phyloP scores from a whole-genome alignment of 2,113 vertebrate species.

The Gobius niger region DNA sequence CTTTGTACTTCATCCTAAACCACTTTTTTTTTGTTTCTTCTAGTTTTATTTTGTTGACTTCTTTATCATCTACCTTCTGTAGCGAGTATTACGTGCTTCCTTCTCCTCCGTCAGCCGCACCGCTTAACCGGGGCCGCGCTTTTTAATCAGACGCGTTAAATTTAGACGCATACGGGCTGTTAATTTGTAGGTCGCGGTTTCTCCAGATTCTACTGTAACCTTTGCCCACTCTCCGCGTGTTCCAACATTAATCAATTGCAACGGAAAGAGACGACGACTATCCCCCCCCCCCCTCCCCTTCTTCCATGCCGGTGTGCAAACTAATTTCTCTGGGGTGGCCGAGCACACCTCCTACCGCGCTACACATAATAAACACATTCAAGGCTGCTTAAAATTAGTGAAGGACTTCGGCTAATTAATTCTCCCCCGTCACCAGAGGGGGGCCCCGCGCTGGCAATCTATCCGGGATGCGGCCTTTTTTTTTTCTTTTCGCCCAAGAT shows the following conservation, averaged over 20 bases:
- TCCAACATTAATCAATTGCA: constrained; percentile 71
- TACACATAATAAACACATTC: constrained; percentile 56
- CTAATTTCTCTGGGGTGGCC: constrained; percentile 68
- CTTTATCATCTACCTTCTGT: not conserved
- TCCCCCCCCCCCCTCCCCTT: constrained; percentile 27
- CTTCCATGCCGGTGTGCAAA: constrained; percentile 45
- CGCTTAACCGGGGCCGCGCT: constrained; percentile 58
- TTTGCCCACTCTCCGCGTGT: constrained; percentile 62
- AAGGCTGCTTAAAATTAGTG: constrained; percentile 72
- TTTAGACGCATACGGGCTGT: constrained; percentile 55
- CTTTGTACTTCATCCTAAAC: not conserved
- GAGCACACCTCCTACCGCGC: constrained; percentile 56
- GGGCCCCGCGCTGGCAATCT: constrained; percentile 55
- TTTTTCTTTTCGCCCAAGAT: constrained; percentile 50
- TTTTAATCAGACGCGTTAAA: constrained; percentile 72
- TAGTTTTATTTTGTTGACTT: not conserved
- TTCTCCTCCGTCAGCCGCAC: not conserved
- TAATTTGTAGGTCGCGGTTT: constrained; percentile 72
- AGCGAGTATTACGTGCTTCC: not conserved
- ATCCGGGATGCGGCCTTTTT: constrained; percentile 59
- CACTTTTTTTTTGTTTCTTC: not conserved
- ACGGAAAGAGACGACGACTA: constrained; percentile 49
- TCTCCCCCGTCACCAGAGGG: constrained; percentile 65
- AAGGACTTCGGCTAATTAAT: constrained; percentile 73
- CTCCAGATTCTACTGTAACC: constrained; percentile 55